phyloP scores from a whole-genome alignment of 2,113 vertebrate species.

The Xerus inauris region DNA sequence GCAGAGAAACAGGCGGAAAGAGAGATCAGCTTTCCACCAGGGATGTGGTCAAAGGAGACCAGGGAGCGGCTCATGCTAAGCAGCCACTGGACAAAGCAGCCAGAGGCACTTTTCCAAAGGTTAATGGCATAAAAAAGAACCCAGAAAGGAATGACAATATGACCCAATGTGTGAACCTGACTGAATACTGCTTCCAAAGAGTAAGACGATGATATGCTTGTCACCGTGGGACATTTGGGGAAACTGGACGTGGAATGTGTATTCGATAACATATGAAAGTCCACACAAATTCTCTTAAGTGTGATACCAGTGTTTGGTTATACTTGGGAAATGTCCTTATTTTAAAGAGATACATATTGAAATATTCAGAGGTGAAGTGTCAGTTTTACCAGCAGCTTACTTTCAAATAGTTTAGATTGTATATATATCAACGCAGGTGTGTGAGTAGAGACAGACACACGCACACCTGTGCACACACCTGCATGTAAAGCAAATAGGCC shows the following conservation, averaged over 20 bases:
- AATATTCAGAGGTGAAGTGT: not conserved
- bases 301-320: not conserved
- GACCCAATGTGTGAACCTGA: no score
- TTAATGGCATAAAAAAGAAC: accelerated
- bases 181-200: no score
- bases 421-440: not conserved
- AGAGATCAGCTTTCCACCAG: not conserved
- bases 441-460: not conserved
- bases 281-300: not conserved
- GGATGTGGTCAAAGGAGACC: not conserved
- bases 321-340: not conserved
- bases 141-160: no score
- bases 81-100: not conserved
- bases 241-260: not conserved
- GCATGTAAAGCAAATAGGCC: not conserved
- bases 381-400: not conserved
- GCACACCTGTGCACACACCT: not conserved
- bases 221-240: no score
- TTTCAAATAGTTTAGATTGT: not conserved
- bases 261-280: not conserved
- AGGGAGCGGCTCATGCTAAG: not conserved
- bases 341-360: not conserved
- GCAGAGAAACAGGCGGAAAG: not conserved
- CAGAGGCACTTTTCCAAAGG: not conserved
- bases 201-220: no score